Evolutionary conservation across 2,888 invertebrate genomes (phyloP).

Genomic region (Andrena marginata): DNA sequence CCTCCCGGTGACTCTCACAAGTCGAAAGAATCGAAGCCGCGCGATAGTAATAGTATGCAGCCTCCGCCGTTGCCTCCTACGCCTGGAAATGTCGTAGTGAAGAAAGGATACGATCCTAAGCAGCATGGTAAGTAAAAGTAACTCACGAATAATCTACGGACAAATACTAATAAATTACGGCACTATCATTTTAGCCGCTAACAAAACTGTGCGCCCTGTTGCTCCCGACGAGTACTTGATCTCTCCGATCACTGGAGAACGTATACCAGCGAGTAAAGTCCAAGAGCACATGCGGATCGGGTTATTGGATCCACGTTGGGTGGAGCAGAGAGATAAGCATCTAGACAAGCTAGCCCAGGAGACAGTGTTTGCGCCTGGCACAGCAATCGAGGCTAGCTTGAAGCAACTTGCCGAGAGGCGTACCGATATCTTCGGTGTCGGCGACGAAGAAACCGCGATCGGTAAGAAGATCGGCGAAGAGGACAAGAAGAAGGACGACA

Average conservation of each 20-base stretch:
- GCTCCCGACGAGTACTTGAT: constrained; percentile 96
- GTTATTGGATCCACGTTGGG: constrained; percentile 98
- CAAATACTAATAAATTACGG: background rate
- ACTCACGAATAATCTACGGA: background rate
- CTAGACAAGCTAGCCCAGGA: constrained; percentile 97
- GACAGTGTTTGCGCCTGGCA: constrained; percentile 91
- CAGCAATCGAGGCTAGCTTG: constrained; percentile 98
- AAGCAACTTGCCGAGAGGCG: constrained; percentile 98
- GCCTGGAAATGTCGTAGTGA: constrained; percentile 97
- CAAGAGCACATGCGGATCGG: constrained; percentile 99
- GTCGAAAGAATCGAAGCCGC: constrained; percentile 84
- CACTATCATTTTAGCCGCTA: constrained; percentile 35
- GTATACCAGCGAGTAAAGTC: constrained; percentile 98
- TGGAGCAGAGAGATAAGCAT: constrained; percentile 97
- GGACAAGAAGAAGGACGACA: constrained; percentile 93
- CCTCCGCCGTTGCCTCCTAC: constrained; percentile 93
- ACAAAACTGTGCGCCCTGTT: constrained; percentile 86
- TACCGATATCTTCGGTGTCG: constrained; percentile 99
- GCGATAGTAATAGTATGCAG: constrained; percentile 82
- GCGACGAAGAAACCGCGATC: constrained; percentile 99
- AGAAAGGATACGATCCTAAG: constrained; percentile 98
- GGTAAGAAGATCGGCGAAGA: constrained; percentile 99
- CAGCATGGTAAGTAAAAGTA: constrained; percentile 85
- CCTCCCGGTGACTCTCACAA: constrained; percentile 80
- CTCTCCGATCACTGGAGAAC: constrained; percentile 99